A percentile compares a stretch with the other conserved stretches of the same genome.
phyloP scores from a whole-genome alignment of 2,888 invertebrate genomes.

The Leptinotarsa peninsularis region DNA sequence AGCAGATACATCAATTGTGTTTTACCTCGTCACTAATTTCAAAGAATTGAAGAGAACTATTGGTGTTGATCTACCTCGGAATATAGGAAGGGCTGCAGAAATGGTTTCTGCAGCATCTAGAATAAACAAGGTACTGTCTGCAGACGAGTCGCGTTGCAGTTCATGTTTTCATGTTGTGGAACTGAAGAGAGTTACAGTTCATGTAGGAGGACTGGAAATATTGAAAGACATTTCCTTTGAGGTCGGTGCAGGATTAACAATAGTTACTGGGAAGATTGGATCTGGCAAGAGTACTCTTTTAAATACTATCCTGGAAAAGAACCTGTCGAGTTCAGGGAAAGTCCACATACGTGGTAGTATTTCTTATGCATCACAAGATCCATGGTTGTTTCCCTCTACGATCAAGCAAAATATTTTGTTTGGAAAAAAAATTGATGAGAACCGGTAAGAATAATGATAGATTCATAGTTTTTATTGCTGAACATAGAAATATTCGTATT shows the following conservation, averaged over 20 bases:
- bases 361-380: slow-evolving; percentile 59
- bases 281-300: slow-evolving; percentile 57
- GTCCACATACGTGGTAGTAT: slow-evolving; percentile 49
- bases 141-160: too few relatives aligned
- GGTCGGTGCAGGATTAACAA: slow-evolving; percentile 65
- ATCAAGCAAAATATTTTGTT: slow-evolving; percentile 61
- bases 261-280: slow-evolving; percentile 73
- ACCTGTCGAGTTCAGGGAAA: slow-evolving; percentile 44
- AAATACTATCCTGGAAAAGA: slow-evolving; percentile 56
- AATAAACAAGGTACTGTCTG: slow-evolving; percentile 42
- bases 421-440: slow-evolving; percentile 58
- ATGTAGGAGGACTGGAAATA: slow-evolving; percentile 55
- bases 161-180: slow-evolving; percentile 16
- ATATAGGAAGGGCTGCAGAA: slow-evolving; percentile 59
- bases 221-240: slow-evolving; percentile 65
- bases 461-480: too few relatives aligned
- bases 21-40: slow-evolving; percentile 45
- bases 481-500: too few relatives aligned
- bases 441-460: slow-evolving; percentile 37
- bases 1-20: slow-evolving; percentile 50
- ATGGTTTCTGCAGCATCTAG: slow-evolving; percentile 50
- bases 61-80: slow-evolving; percentile 90
- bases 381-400: slow-evolving; percentile 59
- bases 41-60: slow-evolving; percentile 76
- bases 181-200: slow-evolving; percentile 38